Evolutionary conservation across 2,797 vertebrate species (phyloP).

Genomic region (Nannoperca australis): DNA sequence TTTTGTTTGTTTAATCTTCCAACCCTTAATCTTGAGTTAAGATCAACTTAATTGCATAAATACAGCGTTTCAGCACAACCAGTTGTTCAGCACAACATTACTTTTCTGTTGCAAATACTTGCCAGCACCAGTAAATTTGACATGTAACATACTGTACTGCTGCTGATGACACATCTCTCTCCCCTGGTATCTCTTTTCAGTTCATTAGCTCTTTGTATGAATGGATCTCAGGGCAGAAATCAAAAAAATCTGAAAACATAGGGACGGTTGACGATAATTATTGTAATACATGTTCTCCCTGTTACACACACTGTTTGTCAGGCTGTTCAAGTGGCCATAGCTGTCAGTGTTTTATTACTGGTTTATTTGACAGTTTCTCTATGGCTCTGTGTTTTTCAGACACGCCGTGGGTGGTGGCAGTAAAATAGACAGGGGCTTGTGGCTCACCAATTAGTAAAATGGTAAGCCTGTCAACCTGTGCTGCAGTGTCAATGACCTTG

Average conservation of each 20-base stretch:
- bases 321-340: conserved; percentile 22
- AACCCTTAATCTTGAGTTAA: too few species aligned
- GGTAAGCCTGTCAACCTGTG: conserved; percentile 48
- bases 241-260: background rate
- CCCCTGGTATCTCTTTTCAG: background rate
- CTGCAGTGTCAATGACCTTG: conserved; percentile 57
- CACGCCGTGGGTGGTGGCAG: conserved; percentile 18
- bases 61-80: background rate
- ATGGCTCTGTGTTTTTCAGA: conserved; percentile 24
- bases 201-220: conserved; percentile 15
- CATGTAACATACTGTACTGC: background rate
- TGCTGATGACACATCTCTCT: conserved; percentile 7
- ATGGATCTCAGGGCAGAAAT: conserved; percentile 10
- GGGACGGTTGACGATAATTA: conserved; percentile 28
- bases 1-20: too few species aligned
- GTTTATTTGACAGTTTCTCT: conserved; percentile 38
- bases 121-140: background rate
- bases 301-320: conserved; percentile 21
- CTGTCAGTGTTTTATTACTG: conserved; percentile 26
- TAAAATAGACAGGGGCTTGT: conserved; percentile 20
- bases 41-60: background rate
- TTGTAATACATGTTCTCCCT: conserved; percentile 18
- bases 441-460: conserved; percentile 58
- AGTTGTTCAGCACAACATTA: background rate
- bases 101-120: background rate